Evolutionary conservation across 2,797 vertebrate species (phyloP).

Genomic region (Hybognathus amarus): DNA sequence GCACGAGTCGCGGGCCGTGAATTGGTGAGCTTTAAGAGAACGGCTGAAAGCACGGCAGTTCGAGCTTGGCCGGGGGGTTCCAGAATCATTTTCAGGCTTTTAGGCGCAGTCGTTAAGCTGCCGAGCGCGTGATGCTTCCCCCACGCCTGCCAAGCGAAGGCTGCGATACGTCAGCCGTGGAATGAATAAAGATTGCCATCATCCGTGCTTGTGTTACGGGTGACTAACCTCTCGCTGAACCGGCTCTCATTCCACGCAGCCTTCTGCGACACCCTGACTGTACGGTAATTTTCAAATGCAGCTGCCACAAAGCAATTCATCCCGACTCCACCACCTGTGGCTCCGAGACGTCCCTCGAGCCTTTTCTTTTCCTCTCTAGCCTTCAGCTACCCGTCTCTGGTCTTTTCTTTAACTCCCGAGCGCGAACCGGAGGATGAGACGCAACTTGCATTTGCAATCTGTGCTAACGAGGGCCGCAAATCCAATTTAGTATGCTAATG

Average conservation of each 20-base stretch:
- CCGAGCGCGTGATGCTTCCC: conserved; percentile 45
- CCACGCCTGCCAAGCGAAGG: conserved; percentile 55
- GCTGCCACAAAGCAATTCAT: conserved; percentile 34
- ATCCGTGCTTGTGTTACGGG: conserved; percentile 57
- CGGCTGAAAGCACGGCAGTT: conserved; percentile 20
- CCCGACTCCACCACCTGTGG: conserved; percentile 24
- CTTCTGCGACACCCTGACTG: conserved; percentile 20
- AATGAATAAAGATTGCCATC: conserved; percentile 63
- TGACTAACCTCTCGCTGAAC: conserved; percentile 55
- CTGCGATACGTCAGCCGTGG: conserved; percentile 57
- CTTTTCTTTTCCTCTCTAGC: conserved; percentile 10
- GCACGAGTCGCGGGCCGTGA: conserved; percentile 56
- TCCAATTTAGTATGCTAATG: conserved; percentile 64
- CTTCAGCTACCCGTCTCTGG: not conserved
- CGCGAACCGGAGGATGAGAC: conserved; percentile 20
- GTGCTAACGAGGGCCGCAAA: conserved; percentile 65
- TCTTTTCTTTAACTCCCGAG: not conserved
- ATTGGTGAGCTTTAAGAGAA: conserved; percentile 10
- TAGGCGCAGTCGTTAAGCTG: conserved; percentile 57
- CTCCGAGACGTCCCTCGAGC: conserved; percentile 7
- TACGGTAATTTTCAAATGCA: conserved; percentile 36
- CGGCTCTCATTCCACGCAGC: conserved; percentile 15
- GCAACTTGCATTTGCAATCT: conserved; percentile 53
- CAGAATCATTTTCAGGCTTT: conserved; percentile 68
- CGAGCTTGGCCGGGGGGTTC: conserved; percentile 42